Base-by-base conservation (phyloP, 2,113 vertebrate genomes). In the Xiphophorus couchianus region DNA sequence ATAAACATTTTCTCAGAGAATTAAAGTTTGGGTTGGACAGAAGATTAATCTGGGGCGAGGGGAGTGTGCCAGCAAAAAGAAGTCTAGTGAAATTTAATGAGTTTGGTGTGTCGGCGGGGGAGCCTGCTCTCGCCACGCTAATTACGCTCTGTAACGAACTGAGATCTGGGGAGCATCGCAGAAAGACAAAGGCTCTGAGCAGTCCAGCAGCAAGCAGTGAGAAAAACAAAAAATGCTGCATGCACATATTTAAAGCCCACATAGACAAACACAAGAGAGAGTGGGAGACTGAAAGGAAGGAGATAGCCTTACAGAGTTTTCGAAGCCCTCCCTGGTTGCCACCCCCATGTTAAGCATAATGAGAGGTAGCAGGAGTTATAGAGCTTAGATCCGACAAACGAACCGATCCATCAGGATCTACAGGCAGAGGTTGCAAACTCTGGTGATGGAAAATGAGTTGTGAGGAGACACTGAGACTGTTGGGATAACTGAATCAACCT, bases 11-110 rank as follows among this genome's bases (percentile, higher is more conserved):
- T 93, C 83, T 80, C 81, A n/a, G 83, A 86, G 90, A 93, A 88
- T 91, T 89, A 88, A 89, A 88, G 86, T 90, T 90, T 80, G 80
- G 83, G 81, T 87, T 77, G 82, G 83, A 86, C 83, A 87, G 61
- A 78, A 90, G 88, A 92, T 93, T 91, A 89, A 91, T 91, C 90
- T 90, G 83, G 85, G 84, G 69, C 77, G 60, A 88, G 75, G 78
- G 84, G 85, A 91, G 88, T 25, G 69, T 83, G 84, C 87, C 82
- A 83, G 89, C 60, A 25, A 77, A 89, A 78, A 86, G 82, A 86
- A 78, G 82, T 81, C 82, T 87, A 78, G 86, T 86, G 78, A 88
- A 93, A 90, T 91, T 91, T 92, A 94, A 94, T 94, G 93, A 92
- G 91, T 92, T 89, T 88, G 83, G 82, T 84, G 83, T 84, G 84